Percentiles rank a stretch among this genome's conserved stretches.
These are phyloP conservation scores for Vidua chalybeata DNA, from an alignment of 2,113 vertebrate genomes.

Conservation along the genomic window DNA sequence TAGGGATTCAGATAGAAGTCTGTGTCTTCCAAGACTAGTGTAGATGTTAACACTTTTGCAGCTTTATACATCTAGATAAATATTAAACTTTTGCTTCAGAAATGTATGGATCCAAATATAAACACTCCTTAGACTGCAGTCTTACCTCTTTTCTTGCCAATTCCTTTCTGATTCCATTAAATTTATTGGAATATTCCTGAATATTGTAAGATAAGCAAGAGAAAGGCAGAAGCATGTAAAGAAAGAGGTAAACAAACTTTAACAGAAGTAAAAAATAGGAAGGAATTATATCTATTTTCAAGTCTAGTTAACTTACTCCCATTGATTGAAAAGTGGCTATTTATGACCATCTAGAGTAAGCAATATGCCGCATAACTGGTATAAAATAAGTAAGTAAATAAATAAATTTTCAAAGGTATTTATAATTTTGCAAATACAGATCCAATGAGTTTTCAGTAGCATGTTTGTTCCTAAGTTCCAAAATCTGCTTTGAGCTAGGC, in stretches of 20 bases:
- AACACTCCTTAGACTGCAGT: slow-evolving; percentile 65
- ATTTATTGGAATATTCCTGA: slow-evolving; percentile 77
- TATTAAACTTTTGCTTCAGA: slow-evolving; percentile 44
- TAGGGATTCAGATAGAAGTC: background rate
- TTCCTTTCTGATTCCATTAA: slow-evolving; percentile 78
- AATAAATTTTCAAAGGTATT: background rate
- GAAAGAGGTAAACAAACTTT: slow-evolving; percentile 72
- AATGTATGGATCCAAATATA: slow-evolving; percentile 47
- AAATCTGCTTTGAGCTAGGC: background rate
- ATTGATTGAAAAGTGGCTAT: background rate
- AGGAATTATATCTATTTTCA: slow-evolving; percentile 39
- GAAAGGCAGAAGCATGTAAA: slow-evolving; percentile 76
- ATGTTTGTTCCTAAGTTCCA: background rate
- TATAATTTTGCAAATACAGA: background rate
- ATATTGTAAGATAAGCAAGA: slow-evolving; percentile 76
- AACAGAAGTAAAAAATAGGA: slow-evolving; percentile 40
- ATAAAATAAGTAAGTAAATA: background rate
- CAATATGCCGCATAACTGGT: background rate
- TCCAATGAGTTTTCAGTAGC: background rate
- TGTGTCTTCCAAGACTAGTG: background rate
- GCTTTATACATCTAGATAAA: slow-evolving; percentile 7
- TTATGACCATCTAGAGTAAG: background rate
- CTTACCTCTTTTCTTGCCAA: slow-evolving; percentile 76
- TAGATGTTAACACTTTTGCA: slow-evolving; percentile 4
- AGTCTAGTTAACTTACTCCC: background rate